A percentile compares a stretch with the other conserved stretches of the same genome.
Conservation (phyloP, 2,888 invertebrate species). For the Drosophila mulleri region DNA sequence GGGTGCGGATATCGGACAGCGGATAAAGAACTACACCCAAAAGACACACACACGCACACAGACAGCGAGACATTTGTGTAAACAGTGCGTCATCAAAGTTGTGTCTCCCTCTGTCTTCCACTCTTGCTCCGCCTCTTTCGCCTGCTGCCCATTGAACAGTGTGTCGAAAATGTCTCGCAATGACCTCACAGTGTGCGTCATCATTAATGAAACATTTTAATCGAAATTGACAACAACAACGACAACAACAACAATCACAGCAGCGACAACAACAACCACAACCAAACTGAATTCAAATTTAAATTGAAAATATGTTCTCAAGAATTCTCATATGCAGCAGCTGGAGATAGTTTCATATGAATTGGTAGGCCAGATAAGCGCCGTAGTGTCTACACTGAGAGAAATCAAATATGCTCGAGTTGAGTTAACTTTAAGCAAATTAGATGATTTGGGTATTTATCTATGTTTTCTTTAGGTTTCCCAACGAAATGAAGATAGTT, state of each 20-base stretch:
- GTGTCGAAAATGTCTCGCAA: constrained; percentile 42
- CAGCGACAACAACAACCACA: neutral
- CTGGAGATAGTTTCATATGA: constrained; percentile 6
- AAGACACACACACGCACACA: neutral
- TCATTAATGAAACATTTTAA: constrained; percentile 57
- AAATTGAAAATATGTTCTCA: constrained; percentile 10
- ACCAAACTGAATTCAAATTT: constrained; percentile 1
- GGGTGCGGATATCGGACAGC: constrained; percentile 47
- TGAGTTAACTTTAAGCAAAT: neutral
- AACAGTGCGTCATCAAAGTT: constrained; percentile 66
- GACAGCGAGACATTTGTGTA: constrained; percentile 21
- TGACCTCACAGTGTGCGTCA: constrained; percentile 75
- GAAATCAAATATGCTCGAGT: neutral
- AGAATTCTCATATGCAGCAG: neutral
- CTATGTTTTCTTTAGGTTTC: neutral
- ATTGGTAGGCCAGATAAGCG: constrained; percentile 12
- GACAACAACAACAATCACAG: neutral
- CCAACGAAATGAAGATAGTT: neutral
- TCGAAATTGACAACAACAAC: constrained; percentile 4
- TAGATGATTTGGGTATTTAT: no score
- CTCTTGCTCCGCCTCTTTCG: neutral
- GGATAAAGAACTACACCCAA: constrained; percentile 26
- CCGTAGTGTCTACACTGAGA: neutral
- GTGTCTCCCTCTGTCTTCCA: constrained; percentile 17
- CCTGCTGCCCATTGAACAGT: neutral